A percentile compares a stretch with the other conserved stretches of the same genome.
Conservation (phyloP, 2,113 vertebrate species). For the Labeo catla region DNA sequence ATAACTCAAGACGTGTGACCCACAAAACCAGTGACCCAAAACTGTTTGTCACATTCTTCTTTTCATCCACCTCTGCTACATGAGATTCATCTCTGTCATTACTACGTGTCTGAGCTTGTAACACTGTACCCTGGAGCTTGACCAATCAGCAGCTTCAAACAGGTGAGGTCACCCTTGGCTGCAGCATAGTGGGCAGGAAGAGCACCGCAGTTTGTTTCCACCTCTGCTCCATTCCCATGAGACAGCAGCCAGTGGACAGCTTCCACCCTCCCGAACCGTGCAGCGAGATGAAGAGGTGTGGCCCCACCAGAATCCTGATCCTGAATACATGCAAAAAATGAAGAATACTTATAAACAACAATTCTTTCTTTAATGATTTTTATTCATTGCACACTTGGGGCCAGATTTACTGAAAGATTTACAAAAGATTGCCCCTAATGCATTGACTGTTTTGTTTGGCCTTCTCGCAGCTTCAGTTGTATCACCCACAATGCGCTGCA, state of each 20-base stretch:
- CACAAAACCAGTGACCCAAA: constrained; percentile 21
- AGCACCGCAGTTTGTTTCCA: constrained; percentile 79
- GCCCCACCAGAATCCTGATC: constrained; percentile 80
- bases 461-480: too few relatives aligned
- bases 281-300: constrained; percentile 81
- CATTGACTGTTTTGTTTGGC: too few relatives aligned
- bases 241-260: constrained; percentile 75
- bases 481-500: too few relatives aligned
- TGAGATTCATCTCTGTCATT: constrained; percentile 6
- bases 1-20: background rate
- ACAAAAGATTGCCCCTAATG: too few relatives aligned
- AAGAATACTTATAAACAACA: background rate
- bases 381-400: background rate
- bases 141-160: constrained; percentile 78
- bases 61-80: constrained; percentile 2
- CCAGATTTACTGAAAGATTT: too few relatives aligned
- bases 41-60: background rate
- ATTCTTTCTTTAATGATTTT: background rate
- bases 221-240: constrained; percentile 67
- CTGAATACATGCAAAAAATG: constrained; percentile 59
- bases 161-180: constrained; percentile 80
- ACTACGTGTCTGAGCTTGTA: background rate
- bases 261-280: constrained; percentile 77
- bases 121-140: constrained; percentile 73
- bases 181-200: constrained; percentile 85